Conservation (phyloP, 2,113 vertebrate species). For the Neodon shergylaensis region DNA sequence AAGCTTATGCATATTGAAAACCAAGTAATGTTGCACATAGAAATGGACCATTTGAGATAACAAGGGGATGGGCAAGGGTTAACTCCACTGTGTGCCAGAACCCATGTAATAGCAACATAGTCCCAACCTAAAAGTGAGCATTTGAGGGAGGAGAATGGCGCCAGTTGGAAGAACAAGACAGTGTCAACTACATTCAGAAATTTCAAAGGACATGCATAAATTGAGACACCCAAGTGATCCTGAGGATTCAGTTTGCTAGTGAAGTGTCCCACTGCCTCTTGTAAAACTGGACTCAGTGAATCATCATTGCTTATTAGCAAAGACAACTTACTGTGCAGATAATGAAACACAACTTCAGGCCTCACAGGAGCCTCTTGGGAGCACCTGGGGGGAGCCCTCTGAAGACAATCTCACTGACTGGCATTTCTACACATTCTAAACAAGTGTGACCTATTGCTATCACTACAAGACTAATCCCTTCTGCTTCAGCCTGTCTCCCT, state of each 20-base stretch:
- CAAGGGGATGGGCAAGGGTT: neutral
- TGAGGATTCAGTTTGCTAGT: neutral
- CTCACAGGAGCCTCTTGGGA: neutral
- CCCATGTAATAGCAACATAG: neutral
- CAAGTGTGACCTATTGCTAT: neutral
- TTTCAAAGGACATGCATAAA: conserved; percentile 43
- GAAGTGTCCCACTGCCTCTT: neutral
- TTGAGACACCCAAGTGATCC: conserved; percentile 21
- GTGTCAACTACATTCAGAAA: neutral
- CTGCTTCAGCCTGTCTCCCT: neutral
- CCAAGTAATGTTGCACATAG: neutral
- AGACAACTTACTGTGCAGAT: conserved; percentile 39
- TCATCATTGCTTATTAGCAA: conserved; percentile 36
- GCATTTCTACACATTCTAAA: neutral
- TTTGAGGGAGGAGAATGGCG: neutral
- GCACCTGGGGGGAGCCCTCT: neutral
- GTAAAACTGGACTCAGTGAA: conserved; percentile 1
- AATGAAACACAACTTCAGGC: conserved; percentile 14
- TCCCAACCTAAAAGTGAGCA: neutral
- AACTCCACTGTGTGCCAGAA: neutral
- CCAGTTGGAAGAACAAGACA: neutral
- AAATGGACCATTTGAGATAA: neutral
- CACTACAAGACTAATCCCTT: neutral
- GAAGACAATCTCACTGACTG: neutral
- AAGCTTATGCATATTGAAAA: conserved; percentile 43